Percentiles rank a stretch among this genome's conserved stretches.
phyloP scores from a whole-genome alignment of 30 jellyfish, hydroid and myxozoan species.

The Hydractinia echinata region DNA sequence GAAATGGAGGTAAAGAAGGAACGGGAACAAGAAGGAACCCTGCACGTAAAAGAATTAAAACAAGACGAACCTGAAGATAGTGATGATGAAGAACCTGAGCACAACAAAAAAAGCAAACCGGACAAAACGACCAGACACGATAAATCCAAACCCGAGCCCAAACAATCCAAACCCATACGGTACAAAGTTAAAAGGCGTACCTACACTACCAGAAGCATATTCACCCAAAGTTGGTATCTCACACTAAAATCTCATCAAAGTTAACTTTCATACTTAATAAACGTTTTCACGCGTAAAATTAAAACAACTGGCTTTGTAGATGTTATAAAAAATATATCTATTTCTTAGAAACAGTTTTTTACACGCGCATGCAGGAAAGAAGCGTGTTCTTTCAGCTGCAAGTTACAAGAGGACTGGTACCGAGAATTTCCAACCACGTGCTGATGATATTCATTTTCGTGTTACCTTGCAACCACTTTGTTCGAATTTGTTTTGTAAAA shows the following conservation, averaged over 20 bases:
- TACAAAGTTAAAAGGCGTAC: slow-evolving; percentile 21
- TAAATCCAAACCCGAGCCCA: slow-evolving; percentile 42
- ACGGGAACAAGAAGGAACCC: neutral
- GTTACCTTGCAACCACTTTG: too few relatives aligned
- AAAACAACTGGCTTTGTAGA: too few relatives aligned
- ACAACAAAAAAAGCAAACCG: neutral
- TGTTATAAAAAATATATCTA: too few relatives aligned
- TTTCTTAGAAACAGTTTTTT: too few relatives aligned
- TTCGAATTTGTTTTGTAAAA: too few relatives aligned
- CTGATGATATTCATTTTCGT: too few relatives aligned
- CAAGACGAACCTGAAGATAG: slow-evolving; percentile 15
- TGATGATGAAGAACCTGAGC: slow-evolving; percentile 9
- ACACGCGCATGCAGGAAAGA: too few relatives aligned
- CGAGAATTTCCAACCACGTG: too few relatives aligned
- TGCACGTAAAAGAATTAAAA: slow-evolving; percentile 5
- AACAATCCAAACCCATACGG: slow-evolving; percentile 28
- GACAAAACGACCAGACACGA: slow-evolving; percentile 29
- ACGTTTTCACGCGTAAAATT: too few relatives aligned
- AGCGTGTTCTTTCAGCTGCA: too few relatives aligned
- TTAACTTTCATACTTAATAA: neutral
- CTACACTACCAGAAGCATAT: slow-evolving; percentile 34
- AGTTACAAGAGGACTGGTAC: too few relatives aligned
- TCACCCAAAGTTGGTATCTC: slow-evolving; percentile 13
- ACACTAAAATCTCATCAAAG: neutral
- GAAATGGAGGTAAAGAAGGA: too few relatives aligned